Evolutionary conservation across 2,797 vertebrate genomes (phyloP).

Genomic region (Sternarchorhynchus goeldii): DNA sequence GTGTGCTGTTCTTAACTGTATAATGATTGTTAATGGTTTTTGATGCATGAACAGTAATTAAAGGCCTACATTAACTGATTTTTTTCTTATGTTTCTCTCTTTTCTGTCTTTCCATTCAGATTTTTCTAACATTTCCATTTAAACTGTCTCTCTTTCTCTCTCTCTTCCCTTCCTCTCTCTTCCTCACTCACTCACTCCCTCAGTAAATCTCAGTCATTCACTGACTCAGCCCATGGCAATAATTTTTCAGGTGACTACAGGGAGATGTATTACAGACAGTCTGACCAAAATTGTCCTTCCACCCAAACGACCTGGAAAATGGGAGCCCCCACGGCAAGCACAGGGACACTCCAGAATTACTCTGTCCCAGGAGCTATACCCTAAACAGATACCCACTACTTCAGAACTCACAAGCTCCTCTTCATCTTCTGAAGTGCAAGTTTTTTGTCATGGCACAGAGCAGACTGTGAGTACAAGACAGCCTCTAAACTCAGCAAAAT

Average conservation of each 20-base stretch:
- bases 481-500: neutral
- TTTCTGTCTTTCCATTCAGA: too few relatives aligned
- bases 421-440: neutral
- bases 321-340: constrained; percentile 55
- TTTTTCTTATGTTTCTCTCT: too few relatives aligned
- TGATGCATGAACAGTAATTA: neutral
- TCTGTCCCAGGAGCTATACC: neutral
- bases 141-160: neutral
- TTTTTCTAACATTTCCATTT: neutral
- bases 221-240: constrained; percentile 26
- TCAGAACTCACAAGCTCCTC: neutral
- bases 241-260: constrained; percentile 23
- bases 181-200: too few relatives aligned
- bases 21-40: too few relatives aligned
- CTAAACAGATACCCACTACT: constrained; percentile 24
- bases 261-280: neutral
- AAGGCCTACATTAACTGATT: neutral
- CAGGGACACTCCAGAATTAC: constrained; percentile 28
- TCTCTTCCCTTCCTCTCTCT: constrained; percentile 5
- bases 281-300: neutral
- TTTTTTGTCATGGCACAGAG: neutral
- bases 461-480: neutral
- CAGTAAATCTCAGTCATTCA: neutral
- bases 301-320: constrained; percentile 45
- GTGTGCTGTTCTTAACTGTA: too few relatives aligned